Base-by-base conservation (phyloP, 2,888 invertebrate genomes). In the Seira ritae region DNA sequence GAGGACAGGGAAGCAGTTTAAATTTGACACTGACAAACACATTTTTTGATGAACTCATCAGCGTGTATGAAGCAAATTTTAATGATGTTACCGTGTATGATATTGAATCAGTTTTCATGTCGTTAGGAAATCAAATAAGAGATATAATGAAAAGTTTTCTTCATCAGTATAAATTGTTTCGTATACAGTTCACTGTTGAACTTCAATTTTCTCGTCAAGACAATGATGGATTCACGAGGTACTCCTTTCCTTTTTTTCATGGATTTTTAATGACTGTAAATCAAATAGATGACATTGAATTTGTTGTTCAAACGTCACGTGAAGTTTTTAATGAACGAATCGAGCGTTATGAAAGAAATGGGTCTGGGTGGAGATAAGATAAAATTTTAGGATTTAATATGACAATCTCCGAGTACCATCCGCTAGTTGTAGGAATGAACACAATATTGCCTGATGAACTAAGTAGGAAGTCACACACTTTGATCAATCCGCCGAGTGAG, bases 181-280 rank as follows among this genome's bases (percentile, higher is more conserved):
- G n/a, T n/a, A n/a, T n/a, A n/a, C n/a, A n/a, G n/a, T n/a, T n/a
- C n/a, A n/a, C n/a, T n/a, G n/a, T n/a, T n/a, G n/a, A n/a, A n/a
- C 17, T 50, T n/a, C 67, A 75, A 17, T 75, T 75, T 67, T 22
- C 22, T 24, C n/a, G 75, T 24, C 23, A 46, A 12, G 50, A 66
- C 2, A 65, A 19, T 50, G 75, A 67, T 20, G 67, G 22, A 2
- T 23, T n/a, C 2, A 50, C n/a, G 24, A 19, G 50, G 0, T 50
- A 50, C 17, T 42, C 50, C 4, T 75, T 67, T 24, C 75, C 75
- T 1, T 67, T 17, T 23, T 75, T 75, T 24, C 67, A 75, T 46
- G 67, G 75, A 8, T 75, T 75, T 50, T 50, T 75, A 22, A 42
- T 75, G 46, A 50, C 22, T 0, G 75, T 75, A 12, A 75, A 75